Percentiles rank a stretch among this genome's conserved stretches.
These are phyloP conservation scores for Orientallactaga sibirica DNA, from an alignment of 2,797 vertebrate genomes.

Conservation along the genomic window DNA sequence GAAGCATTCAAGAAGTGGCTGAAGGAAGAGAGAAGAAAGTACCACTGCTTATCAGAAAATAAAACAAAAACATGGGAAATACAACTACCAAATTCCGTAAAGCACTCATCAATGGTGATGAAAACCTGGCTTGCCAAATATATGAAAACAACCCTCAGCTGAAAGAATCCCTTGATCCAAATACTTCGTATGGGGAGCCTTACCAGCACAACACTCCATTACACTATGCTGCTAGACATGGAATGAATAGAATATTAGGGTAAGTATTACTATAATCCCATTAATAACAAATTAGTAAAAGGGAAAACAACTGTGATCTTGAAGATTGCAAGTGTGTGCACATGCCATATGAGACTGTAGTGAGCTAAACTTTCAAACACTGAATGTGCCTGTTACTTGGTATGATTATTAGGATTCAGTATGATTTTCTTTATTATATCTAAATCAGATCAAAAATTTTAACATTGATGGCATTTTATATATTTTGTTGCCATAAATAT, in stretches of 20 bases:
- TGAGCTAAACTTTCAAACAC: constrained; percentile 55
- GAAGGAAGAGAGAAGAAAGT: constrained; percentile 87
- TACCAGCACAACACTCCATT: constrained; percentile 99
- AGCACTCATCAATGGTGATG: constrained; percentile 97
- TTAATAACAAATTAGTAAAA: constrained; percentile 45
- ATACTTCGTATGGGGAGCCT: constrained; percentile 98
- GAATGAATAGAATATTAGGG: constrained; percentile 98
- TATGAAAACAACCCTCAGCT: constrained; percentile 98
- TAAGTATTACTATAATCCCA: constrained; percentile 85
- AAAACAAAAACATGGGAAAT: constrained; percentile 94
- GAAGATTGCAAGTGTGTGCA: neutral
- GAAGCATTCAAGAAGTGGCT: constrained; percentile 86
- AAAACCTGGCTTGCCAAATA: constrained; percentile 96
- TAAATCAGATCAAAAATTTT: constrained; percentile 42
- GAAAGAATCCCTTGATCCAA: constrained; percentile 98
- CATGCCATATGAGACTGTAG: neutral
- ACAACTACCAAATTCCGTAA: constrained; percentile 99
- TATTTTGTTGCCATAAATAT: constrained; percentile 51
- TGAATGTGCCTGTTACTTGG: constrained; percentile 24
- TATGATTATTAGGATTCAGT: neutral
- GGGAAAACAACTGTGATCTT: neutral
- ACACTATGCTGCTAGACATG: constrained; percentile 97
- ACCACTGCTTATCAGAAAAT: constrained; percentile 81
- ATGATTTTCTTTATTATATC: constrained; percentile 10
- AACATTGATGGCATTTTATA: constrained; percentile 24